These are phyloP conservation scores for Callionymus lyra DNA, from an alignment of 2,113 vertebrate species.

Conservation along the genomic window DNA sequence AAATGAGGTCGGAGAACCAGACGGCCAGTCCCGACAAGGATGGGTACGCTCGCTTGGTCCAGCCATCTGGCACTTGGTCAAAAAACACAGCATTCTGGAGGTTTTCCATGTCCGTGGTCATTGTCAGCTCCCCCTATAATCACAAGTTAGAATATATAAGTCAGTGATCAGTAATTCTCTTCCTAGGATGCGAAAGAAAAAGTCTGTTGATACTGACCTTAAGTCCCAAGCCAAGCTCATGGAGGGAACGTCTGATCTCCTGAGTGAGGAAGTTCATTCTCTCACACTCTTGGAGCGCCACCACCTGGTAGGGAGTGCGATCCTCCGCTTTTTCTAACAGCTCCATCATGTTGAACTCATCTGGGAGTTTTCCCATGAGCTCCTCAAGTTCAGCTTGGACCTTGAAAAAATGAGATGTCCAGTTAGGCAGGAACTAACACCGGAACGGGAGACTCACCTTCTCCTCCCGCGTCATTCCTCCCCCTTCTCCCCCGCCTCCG, in stretches of 20 bases:
- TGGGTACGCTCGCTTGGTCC: slow-evolving; percentile 81
- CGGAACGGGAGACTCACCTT: slow-evolving; percentile 63
- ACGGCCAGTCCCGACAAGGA: slow-evolving; percentile 73
- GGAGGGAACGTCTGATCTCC: slow-evolving; percentile 75
- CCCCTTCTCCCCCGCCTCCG: slow-evolving; percentile 54
- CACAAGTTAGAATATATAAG: no score
- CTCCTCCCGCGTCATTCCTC: slow-evolving; percentile 66
- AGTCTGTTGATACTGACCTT: no score
- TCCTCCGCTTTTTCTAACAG: slow-evolving; percentile 78
- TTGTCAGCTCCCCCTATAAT: slow-evolving; percentile 86
- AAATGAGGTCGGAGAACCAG: slow-evolving; percentile 85
- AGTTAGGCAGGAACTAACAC: no score
- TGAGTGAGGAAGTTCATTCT: slow-evolving; percentile 82
- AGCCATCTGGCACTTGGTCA: slow-evolving; percentile 77
- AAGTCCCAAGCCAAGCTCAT: slow-evolving; percentile 77
- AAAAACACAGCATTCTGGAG: slow-evolving; percentile 80
- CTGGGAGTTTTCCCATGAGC: slow-evolving; percentile 78
- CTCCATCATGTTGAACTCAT: slow-evolving; percentile 82
- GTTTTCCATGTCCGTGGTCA: slow-evolving; percentile 86
- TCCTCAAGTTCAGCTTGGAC: slow-evolving; percentile 80
- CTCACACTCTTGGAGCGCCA: slow-evolving; percentile 90
- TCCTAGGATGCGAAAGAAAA: no score
- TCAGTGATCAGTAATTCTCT: no score
- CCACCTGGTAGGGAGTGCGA: slow-evolving; percentile 79
- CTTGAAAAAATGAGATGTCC: slow-evolving; percentile 21